Evolutionary conservation across 1,140 invertebrate species (phyloP), one percentile per base, ranked within the genome.

Genomic region (Stegodyphus dumicola): DNA sequence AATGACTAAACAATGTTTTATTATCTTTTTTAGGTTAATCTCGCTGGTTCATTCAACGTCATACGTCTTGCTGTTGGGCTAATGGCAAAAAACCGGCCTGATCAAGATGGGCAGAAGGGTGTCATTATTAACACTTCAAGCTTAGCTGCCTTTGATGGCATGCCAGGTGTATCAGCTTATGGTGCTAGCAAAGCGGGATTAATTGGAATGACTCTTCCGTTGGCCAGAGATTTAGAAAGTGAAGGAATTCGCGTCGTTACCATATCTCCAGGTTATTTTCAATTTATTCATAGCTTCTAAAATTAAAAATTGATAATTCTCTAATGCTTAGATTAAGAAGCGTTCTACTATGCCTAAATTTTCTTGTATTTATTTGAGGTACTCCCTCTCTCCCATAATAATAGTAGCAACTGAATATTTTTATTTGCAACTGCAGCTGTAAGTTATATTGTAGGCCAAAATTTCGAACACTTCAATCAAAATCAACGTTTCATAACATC

Each of bases 61-160:
- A 96, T 95, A 67, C 92, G 98, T 53, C 91, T 98, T 51, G 91
- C 94, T 0, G 94, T 92, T 9, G 95, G 94, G 0, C 81, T 97
- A 51, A 97, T 99, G 88, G 94, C 93, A 10, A 92, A 96, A 88
- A 99, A 99, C 90, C 91, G 93, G 73, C 94, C 96, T 3, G 93
- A 97, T 90, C 90, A 91, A 64, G 93, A 96, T 91, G 95, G 95
- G 1, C 94, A 97, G 89, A 92, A 96, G 74, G 98, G 98, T 49
- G 96, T 99, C 4, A 93, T 99, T 33, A 92, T 99, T 1, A 99
- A 99, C 89, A 99, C 98, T 6, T 95, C 98, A 0, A 98, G 97
- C 89, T 93, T 99, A 52, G 97, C 98, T 53, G 98, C 98, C 11
- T 99, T 92, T 91, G 98, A 99, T 89, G 98, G 98, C 53, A 97